Evolutionary conservation across 2,888 invertebrate species (phyloP), one percentile per base, ranked within the genome.

Genomic region (Nomada flava): DNA sequence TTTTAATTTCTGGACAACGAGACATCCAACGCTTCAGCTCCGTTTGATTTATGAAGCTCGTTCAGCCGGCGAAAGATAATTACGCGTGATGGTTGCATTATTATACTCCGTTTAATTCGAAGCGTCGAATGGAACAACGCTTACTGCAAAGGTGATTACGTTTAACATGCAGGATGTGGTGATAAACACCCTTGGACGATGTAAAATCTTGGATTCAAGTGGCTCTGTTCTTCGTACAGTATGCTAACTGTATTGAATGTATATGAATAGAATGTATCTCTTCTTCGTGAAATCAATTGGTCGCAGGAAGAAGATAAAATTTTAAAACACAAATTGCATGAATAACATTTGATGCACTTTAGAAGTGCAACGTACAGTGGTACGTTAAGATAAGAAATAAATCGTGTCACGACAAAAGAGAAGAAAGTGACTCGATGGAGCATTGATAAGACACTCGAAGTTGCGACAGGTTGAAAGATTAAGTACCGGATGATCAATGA

Each of bases 401-500:
- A n/a, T 15, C 9, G 29, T 3, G 47, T 1, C 57, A 11, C 15
- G 18, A 29, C 23, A 13, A 26, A 7, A 15, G 11, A 47, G 3
- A 36, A 18, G 15, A 59, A 36, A 59, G 9, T 15, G 29, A 9
- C 18, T n/a, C 11, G 23, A 4, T 20, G 23, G n/a, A 10, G 7
- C 13, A 47, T 47, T 11, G 36, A 47, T 50, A 7, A 15, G 18
- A 52, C 13, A 15, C 2, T 44, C 11, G 15, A 47, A 18, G n/a
- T 36, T n/a, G 47, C 9, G 23, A 7, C 11, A 11, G 15, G 57
- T 63, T 60, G 44, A 18, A 29, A 44, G 36, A 50, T 62, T 9
- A 69, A 55, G 57, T 62, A 62, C 15, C 23, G 36, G 72, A 73
- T 86, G 82, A 87, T 90, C 85, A 87, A 90, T 89, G 88, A 87